Base-by-base conservation (phyloP, 2,888 invertebrate species). In the Mesochorus sp. region DNA sequence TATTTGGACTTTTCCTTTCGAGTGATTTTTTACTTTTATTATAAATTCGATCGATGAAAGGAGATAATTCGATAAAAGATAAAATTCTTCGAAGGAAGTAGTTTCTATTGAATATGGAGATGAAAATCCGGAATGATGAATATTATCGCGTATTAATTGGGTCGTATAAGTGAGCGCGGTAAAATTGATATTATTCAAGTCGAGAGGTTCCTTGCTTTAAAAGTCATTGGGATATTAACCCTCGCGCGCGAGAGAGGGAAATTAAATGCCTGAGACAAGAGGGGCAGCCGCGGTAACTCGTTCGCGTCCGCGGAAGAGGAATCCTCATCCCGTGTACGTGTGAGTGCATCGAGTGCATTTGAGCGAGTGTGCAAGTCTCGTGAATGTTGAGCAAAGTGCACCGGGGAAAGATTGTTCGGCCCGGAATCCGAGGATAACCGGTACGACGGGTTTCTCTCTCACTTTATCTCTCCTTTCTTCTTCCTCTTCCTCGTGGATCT, bases 351-450 rank as follows among this genome's bases (percentile, higher is more conserved):
- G n/a, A n/a, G 12, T 12, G n/a, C 37, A 26, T 67, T 12, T 31
- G 47, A 31, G 57, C 37, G 51, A 14, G 47, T 37, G 37, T n/a
- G 17, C 6, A 17, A 28, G 14, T 49, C 39, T 49, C 19, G 10
- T 26, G 31, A 55, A 17, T 44, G 17, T 1, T 31, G 62, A 72
- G 72, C 53, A 28, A 67, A 67, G 67, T 72, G 67, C 72, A 62
- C 49, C 17, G 37, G n/a, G 28, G 28, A 49, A 61, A 17, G 57
- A 42, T 49, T 26, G 61, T 39, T 28, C 67, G 19, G 68, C 49
- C 78, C 64, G 78, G 78, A 78, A 78, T 78, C 78, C 70, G 78
- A 78, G 70, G 74, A 78, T 73, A 78, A 78, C 78, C 78, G 78
- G 78, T 78, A 78, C 62, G 74, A 78, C 78, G 55, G 70, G 78